phyloP scores from a whole-genome alignment of 2,797 vertebrate species.

The Danio choprae region DNA sequence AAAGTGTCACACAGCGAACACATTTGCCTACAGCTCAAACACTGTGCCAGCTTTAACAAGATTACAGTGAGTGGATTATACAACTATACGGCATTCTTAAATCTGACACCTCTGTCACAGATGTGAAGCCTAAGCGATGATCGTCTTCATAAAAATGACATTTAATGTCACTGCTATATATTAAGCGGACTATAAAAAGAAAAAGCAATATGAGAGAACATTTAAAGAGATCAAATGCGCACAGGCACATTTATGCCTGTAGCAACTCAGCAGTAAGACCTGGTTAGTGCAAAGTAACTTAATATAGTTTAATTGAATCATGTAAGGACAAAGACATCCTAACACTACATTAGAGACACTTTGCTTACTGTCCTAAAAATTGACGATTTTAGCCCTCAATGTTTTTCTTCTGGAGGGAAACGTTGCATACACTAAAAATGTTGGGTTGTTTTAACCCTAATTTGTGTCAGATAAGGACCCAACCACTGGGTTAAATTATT shows the following conservation, averaged over 20 bases:
- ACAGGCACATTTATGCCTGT: slow-evolving; percentile 9
- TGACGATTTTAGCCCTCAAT: not conserved
- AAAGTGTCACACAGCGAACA: not conserved
- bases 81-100: slow-evolving; percentile 24
- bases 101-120: slow-evolving; percentile 42
- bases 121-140: slow-evolving; percentile 27
- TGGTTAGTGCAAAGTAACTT: slow-evolving; percentile 23
- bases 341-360: slow-evolving; percentile 5
- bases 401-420: slow-evolving; percentile 15
- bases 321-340: not conserved
- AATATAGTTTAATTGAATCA: slow-evolving; percentile 36
- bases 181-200: slow-evolving; percentile 37
- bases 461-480: too few relatives aligned
- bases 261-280: slow-evolving; percentile 3
- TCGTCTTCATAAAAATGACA: slow-evolving; percentile 35
- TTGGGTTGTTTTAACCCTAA: too few relatives aligned
- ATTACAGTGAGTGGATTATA: slow-evolving; percentile 42
- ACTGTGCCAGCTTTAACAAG: slow-evolving; percentile 38
- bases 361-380: slow-evolving; percentile 4
- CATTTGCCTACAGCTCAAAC: slow-evolving; percentile 33
- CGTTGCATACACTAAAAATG: too few relatives aligned
- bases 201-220: slow-evolving; percentile 21
- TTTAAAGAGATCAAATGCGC: slow-evolving; percentile 5
- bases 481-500: too few relatives aligned
- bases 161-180: slow-evolving; percentile 32